Base-by-base conservation (phyloP, 2,113 vertebrate genomes). In the Ophthalmolycus amberensis region DNA sequence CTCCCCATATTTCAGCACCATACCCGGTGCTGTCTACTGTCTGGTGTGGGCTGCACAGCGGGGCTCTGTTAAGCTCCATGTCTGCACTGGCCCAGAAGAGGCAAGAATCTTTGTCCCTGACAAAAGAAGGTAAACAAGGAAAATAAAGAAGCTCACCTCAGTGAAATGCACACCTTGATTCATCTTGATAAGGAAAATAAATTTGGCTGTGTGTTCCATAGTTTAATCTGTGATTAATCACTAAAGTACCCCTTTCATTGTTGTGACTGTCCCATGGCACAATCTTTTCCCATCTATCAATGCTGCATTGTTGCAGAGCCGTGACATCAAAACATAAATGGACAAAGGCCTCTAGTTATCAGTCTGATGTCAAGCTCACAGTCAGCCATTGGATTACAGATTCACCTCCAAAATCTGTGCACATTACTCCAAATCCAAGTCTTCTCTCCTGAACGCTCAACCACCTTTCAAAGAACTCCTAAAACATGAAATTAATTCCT, bases 181-280 rank as follows among this genome's bases (percentile, higher is more conserved):
- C 85, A 9, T 63, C 59, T 88, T 73, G 29, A 87, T 81, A 59
- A 50, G 77, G 34, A 81, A 82, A 75, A 88, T 83, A 75, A 81
- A 59, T 79, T 38, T 63, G 6, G 18, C 66, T 85, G 64, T 76
- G 77, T 68, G 3, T 71, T 27, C 56, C 69, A 85, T 77, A 77
- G 85, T 90, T 86, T 73, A 78, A 88, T 66, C 65, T 66, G 59
- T 76, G 85, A 93, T 92, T 89, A 91, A 70, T 91, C 82, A 81
- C 84, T 85, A 84, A 86, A 85, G 86, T 79, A 88, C 82, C 84
- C 78, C 75, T 85, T 85, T 79, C 64, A 71, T 82, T 83, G 80
- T 27, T 85, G 71, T 67, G 52, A 42, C 54, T 79, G 67, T 77
- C 74, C 77, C 46, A 83, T 75, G 40, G 72, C 58, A 80, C 84